phyloP scores from a whole-genome alignment of 2,888 invertebrate genomes.

The Oxytorus armatus region DNA sequence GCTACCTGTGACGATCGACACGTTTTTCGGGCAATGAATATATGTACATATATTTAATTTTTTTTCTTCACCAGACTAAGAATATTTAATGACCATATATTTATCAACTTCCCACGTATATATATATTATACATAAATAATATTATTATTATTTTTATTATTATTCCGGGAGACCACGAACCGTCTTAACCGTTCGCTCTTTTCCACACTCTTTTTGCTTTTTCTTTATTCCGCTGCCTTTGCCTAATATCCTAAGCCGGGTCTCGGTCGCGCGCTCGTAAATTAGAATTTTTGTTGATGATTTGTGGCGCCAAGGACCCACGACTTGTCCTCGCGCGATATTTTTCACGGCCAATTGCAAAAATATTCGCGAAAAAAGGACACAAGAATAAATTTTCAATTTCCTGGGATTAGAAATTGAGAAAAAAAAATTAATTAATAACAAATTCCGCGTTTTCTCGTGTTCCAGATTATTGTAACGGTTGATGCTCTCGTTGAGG shows the following conservation, averaged over 20 bases:
- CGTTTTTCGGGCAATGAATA: too few relatives aligned
- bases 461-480: too few relatives aligned
- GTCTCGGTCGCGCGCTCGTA: conserved; percentile 73
- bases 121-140: neutral
- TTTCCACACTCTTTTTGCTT: conserved; percentile 23
- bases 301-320: conserved; percentile 73
- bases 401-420: neutral
- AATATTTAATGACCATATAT: conserved; percentile 50
- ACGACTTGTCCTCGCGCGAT: conserved; percentile 23
- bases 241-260: conserved; percentile 72
- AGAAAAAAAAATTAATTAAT: neutral
- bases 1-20: neutral
- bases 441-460: too few relatives aligned
- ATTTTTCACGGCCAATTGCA: conserved; percentile 4
- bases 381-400: neutral
- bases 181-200: conserved; percentile 45
- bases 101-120: conserved; percentile 77
- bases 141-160: conserved; percentile 7
- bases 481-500: too few relatives aligned
- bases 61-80: neutral
- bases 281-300: conserved; percentile 78
- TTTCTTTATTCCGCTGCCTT: conserved; percentile 17
- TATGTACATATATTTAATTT: too few relatives aligned
- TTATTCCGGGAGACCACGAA: conserved; percentile 32
- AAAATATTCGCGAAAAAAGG: conserved; percentile 1